Conservation (phyloP, 2,113 vertebrate species). For the Salvelinus alpinus region DNA sequence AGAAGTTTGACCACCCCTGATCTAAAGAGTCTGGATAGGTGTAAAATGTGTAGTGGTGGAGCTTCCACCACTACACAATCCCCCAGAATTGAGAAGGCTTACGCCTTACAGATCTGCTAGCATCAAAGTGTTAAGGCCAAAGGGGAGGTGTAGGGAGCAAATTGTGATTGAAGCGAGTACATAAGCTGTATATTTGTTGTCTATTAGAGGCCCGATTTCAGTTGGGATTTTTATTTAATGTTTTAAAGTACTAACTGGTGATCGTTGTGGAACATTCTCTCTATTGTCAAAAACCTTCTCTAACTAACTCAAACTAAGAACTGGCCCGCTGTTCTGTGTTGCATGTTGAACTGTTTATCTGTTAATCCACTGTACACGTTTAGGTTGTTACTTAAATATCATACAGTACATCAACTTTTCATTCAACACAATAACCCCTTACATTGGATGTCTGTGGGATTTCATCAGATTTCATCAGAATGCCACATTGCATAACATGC, state of each 20-base stretch:
- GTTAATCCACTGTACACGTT: conserved; percentile 4
- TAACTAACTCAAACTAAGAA: background rate
- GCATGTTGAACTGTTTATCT: conserved; percentile 28
- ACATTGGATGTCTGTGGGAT: background rate
- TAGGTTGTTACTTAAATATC: background rate
- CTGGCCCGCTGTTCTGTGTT: background rate
- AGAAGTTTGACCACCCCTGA: too few species aligned
- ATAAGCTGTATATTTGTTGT: background rate
- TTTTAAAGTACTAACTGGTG: conserved; percentile 33
- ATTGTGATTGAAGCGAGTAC: background rate
- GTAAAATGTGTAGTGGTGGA: too few species aligned
- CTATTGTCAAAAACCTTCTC: background rate
- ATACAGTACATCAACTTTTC: conserved; percentile 1
- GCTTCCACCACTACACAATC: too few species aligned
- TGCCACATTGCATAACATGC: background rate
- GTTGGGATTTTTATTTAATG: conserved; percentile 44
- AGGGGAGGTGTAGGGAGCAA: background rate
- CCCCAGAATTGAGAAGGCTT: background rate
- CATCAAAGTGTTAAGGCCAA: too few species aligned
- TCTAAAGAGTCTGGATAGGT: too few species aligned
- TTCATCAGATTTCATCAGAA: background rate
- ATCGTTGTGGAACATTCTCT: background rate
- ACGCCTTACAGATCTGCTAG: background rate
- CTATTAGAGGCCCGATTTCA: conserved; percentile 45
- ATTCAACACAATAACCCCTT: background rate